These are phyloP conservation scores for Agrotis clavis DNA, from an alignment of 2,888 invertebrate genomes.

Conservation along the genomic window DNA sequence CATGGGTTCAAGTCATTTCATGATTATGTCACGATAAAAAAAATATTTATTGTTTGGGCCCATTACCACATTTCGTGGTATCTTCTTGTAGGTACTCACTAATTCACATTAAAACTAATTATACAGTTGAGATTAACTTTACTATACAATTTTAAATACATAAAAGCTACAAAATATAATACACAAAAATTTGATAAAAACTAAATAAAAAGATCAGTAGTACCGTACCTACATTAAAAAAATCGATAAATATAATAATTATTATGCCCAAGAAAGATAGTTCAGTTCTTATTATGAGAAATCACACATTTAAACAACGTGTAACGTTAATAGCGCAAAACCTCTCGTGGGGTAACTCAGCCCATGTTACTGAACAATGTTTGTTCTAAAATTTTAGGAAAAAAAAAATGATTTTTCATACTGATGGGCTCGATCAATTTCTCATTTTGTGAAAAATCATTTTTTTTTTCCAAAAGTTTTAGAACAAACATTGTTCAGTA, in stretches of 20 bases:
- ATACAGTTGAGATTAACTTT: conserved; percentile 74
- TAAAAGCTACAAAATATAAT: conserved; percentile 76
- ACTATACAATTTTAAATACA: conserved; percentile 79
- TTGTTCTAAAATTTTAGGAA: too few relatives aligned
- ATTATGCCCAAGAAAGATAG: conserved; percentile 64
- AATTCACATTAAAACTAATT: conserved; percentile 49
- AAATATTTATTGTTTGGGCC: neutral
- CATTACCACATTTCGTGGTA: neutral
- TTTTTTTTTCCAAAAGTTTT: too few relatives aligned
- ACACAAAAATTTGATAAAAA: conserved; percentile 71
- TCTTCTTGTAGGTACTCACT: too few relatives aligned
- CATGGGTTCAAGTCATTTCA: too few relatives aligned
- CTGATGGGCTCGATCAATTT: too few relatives aligned
- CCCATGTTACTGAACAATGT: too few relatives aligned
- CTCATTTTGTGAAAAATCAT: too few relatives aligned
- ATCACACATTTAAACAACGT: conserved; percentile 9
- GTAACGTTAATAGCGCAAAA: too few relatives aligned
- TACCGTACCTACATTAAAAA: conserved; percentile 51
- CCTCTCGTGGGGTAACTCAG: too few relatives aligned
- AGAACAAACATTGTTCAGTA: too few relatives aligned
- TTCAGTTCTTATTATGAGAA: conserved; percentile 49
- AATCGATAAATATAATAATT: conserved; percentile 48
- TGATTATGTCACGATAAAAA: too few relatives aligned
- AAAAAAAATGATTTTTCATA: too few relatives aligned
- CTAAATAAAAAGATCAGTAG: conserved; percentile 61